These are phyloP conservation scores for Vanessa cardui DNA, from an alignment of 2,888 invertebrate genomes.

Conservation along the genomic window DNA sequence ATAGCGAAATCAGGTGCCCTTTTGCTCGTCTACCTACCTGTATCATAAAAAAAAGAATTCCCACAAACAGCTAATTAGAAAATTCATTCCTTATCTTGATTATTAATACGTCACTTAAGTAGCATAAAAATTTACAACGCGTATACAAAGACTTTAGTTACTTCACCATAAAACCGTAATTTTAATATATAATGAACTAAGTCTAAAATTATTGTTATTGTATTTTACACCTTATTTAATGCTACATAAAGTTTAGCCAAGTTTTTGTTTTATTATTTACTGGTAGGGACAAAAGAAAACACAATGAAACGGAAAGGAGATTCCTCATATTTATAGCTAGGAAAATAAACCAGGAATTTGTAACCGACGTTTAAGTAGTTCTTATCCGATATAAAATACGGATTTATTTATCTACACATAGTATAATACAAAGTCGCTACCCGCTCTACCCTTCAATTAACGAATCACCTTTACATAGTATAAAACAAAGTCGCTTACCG, in stretches of 20 bases:
- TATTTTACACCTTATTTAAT: background rate
- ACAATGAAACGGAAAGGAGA: slow-evolving; percentile 1
- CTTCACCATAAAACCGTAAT: background rate
- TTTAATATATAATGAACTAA: background rate
- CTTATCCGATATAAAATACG: background rate
- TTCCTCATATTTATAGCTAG: background rate
- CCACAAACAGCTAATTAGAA: too few species aligned
- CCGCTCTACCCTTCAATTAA: too few species aligned
- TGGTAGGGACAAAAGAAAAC: slow-evolving; percentile 3
- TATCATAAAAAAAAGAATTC: too few species aligned
- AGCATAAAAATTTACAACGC: background rate
- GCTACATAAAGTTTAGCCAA: background rate
- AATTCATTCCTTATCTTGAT: too few species aligned
- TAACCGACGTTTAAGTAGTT: background rate
- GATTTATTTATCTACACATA: too few species aligned
- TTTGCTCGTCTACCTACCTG: too few species aligned
- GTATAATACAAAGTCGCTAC: too few species aligned
- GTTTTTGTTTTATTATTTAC: background rate
- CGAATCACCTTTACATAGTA: too few species aligned
- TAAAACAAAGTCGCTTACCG: too few species aligned
- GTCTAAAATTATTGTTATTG: background rate
- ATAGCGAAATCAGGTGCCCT: too few species aligned
- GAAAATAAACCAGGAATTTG: slow-evolving; percentile 1
- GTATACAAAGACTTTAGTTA: background rate
- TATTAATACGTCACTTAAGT: background rate